These are phyloP conservation scores for Xiphophorus maculatus DNA, from an alignment of 2,113 vertebrate species.

Conservation along the genomic window DNA sequence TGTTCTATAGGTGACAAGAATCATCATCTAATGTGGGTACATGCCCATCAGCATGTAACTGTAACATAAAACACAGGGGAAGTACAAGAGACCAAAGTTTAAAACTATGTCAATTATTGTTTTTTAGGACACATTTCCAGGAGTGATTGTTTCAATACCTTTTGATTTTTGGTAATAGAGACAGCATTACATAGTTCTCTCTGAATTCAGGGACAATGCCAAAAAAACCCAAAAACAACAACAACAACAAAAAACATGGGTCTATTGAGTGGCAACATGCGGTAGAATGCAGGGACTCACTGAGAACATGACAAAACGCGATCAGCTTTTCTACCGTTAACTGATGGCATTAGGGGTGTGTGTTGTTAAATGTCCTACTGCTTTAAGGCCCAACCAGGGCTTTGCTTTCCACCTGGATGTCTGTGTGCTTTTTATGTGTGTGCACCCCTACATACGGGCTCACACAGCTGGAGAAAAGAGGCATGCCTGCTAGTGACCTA, in stretches of 20 bases:
- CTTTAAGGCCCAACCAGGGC: constrained; percentile 51
- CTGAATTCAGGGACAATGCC: constrained; percentile 56
- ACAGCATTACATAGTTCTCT: constrained; percentile 38
- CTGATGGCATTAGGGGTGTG: constrained; percentile 69
- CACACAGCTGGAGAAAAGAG: constrained; percentile 54
- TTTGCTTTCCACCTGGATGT: constrained; percentile 64
- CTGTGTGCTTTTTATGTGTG: constrained; percentile 25
- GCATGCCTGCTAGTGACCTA: constrained; percentile 19
- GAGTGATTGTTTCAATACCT: not conserved
- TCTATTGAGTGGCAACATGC: constrained; percentile 53
- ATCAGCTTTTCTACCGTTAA: constrained; percentile 60
- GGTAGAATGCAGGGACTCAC: constrained; percentile 51
- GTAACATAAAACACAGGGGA: not conserved
- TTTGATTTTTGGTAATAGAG: constrained; percentile 28
- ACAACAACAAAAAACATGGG: constrained; percentile 24
- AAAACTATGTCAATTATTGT: too few species aligned
- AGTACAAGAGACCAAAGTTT: not conserved
- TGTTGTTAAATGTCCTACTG: constrained; percentile 46
- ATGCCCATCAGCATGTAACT: not conserved
- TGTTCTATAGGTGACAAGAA: not conserved
- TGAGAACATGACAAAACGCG: constrained; percentile 56
- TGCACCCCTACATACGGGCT: constrained; percentile 25
- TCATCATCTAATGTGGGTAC: not conserved
- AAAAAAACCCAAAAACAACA: not conserved
- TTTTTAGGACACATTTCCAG: too few species aligned